These are phyloP conservation scores for Gnathonemus longibarbis DNA, from an alignment of 2,113 vertebrate species.

Conservation along the genomic window DNA sequence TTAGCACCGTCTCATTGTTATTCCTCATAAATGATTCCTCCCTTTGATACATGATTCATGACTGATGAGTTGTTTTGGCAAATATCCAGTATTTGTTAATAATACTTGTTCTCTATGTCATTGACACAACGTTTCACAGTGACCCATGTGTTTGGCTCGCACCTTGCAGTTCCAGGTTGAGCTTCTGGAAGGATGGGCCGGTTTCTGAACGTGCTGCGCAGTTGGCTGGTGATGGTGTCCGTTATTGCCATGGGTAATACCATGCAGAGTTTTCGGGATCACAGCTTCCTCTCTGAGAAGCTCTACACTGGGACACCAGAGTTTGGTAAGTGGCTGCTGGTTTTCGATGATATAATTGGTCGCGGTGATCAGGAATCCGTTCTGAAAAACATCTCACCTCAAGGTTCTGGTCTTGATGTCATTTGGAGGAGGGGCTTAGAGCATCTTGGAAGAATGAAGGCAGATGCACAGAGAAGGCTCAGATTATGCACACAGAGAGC, in stretches of 20 bases:
- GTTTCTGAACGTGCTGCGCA: conserved; percentile 81
- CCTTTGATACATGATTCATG: not conserved
- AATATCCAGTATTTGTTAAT: not conserved
- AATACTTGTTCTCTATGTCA: not conserved
- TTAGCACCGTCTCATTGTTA: not conserved
- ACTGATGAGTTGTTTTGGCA: not conserved
- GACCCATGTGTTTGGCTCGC: not conserved
- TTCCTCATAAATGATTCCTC: not conserved
- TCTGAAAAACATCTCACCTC: not conserved
- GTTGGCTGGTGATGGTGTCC: conserved; percentile 90
- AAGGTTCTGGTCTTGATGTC: not conserved
- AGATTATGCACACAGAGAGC: not conserved
- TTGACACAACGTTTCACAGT: not conserved
- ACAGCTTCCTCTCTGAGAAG: conserved; percentile 88
- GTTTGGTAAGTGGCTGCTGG: conserved; percentile 64
- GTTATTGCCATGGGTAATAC: conserved; percentile 86
- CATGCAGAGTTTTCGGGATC: conserved; percentile 86
- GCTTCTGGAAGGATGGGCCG: conserved; percentile 68
- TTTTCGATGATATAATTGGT: not conserved
- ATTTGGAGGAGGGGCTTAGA: not conserved
- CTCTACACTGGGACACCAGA: conserved; percentile 82
- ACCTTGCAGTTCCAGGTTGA: not conserved
- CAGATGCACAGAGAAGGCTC: not conserved
- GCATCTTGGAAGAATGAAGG: not conserved
- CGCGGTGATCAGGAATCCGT: not conserved